A percentile compares a stretch with the other conserved stretches of the same genome.
Conservation (phyloP, 1,140 invertebrate genomes). For the Myzus persicae region DNA sequence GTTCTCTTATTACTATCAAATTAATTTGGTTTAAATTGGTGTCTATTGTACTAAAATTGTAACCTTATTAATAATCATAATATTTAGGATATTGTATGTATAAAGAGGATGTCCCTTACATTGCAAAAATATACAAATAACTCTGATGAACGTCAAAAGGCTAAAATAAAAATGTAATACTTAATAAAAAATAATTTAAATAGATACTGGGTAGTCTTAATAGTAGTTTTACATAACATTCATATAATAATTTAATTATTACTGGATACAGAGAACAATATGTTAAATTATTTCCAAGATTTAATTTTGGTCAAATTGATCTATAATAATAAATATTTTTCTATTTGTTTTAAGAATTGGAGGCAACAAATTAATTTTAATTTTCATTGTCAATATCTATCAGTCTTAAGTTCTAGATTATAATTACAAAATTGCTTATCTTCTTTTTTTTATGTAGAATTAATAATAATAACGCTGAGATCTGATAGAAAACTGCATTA, state of each 20-base stretch:
- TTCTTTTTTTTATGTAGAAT: constrained; percentile 7
- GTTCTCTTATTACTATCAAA: neutral
- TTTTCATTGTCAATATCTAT: constrained; percentile 43
- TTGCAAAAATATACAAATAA: constrained; percentile 11
- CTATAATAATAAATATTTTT: neutral
- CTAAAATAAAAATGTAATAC: constrained; percentile 1
- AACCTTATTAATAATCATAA: neutral
- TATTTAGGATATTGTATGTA: neutral
- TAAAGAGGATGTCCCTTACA: neutral
- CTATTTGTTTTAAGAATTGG: neutral
- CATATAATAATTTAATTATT: neutral
- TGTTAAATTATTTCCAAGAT: neutral
- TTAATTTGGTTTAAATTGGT: neutral
- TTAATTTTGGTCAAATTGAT: neutral
- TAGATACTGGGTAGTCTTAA: neutral
- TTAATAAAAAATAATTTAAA: constrained; percentile 35
- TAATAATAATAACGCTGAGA: constrained; percentile 54
- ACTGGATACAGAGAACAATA: constrained; percentile 16
- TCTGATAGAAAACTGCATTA: constrained; percentile 58
- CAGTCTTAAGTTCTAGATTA: constrained; percentile 56
- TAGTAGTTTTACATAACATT: neutral
- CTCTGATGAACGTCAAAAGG: constrained; percentile 20
- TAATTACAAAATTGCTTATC: constrained; percentile 50
- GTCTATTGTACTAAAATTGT: neutral
- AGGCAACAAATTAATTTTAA: neutral